phyloP scores from a whole-genome alignment of 2,113 vertebrate species.

The Cathartes aura region DNA sequence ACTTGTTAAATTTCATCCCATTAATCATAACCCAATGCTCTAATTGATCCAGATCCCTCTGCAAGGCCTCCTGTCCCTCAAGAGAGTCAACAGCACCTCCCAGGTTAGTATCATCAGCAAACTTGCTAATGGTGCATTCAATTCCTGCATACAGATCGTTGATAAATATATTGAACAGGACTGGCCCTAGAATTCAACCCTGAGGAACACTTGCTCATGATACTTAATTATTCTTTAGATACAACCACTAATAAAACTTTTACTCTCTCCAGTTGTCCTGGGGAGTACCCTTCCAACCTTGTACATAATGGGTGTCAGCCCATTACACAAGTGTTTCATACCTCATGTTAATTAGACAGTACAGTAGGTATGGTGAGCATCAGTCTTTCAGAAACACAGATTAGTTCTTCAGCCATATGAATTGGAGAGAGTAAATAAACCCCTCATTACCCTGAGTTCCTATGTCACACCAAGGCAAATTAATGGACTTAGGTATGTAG shows the following conservation, averaged over 20 bases:
- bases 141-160: background rate
- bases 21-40: background rate
- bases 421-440: background rate
- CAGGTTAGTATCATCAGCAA: background rate
- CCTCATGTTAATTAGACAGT: background rate
- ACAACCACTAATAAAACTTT: background rate
- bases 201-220: background rate
- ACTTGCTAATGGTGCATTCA: background rate
- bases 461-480: background rate
- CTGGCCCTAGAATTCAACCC: background rate
- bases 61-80: background rate
- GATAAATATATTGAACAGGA: background rate
- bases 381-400: background rate
- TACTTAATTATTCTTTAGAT: background rate
- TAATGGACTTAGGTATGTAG: background rate
- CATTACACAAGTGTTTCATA: background rate
- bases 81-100: background rate
- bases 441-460: background rate
- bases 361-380: background rate
- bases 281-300: background rate
- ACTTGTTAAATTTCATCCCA: background rate
- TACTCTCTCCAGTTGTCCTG: background rate
- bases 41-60: background rate
- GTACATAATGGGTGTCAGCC: background rate
- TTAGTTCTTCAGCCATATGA: background rate